Evolutionary conservation across 2,113 vertebrate genomes (phyloP), one percentile per base, ranked within the genome.

Genomic region (Brachypteracias leptosomus): DNA sequence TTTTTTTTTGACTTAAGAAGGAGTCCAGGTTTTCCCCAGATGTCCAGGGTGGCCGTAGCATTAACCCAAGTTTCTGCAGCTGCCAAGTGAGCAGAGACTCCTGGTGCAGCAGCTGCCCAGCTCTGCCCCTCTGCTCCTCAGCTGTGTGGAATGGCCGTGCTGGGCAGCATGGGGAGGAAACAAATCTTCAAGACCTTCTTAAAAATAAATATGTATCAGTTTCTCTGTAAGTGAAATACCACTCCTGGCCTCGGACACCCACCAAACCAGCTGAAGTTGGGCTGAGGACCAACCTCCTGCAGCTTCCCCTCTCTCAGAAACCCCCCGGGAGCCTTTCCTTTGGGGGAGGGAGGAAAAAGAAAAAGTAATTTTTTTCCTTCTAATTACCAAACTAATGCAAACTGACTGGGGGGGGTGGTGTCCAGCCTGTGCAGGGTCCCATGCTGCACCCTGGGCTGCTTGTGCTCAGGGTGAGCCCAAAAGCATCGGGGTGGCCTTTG

Each of bases 131-230:
- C 66, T 57, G 33, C 13, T 62, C 38, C 51, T 49, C 2, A 1
- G 12, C 49, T 0, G 3, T 38, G 14, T 14, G 5, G 4, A 54
- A 14, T 2, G 4, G 36, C 78, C 3, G 1, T 44, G 42, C 66
- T 55, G 65, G 36, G 42, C 55, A 66, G 36, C 18, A 12, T 1
- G 3, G 15, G 55, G 59, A 61, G 26, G 58, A 86, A 57, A 25
- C 40, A 55, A 13, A 22, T 11, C 42, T 46, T 25, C 11, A 58
- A 28, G 33, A 40, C n/a, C 47, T 65, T 59, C 75, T 90, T 79
- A 13, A 71, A 26, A 13, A n/a, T 44, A 20, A 13, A 26, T 46
- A 15, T 26, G 25, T 52, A 16, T 57, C 8, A 31, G 47, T 85
- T 87, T 44, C 31, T 52, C 36, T 47, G 9, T 28, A 67, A 61